Conservation (phyloP, 1,140 invertebrate genomes). For the Drosophila burlai region DNA sequence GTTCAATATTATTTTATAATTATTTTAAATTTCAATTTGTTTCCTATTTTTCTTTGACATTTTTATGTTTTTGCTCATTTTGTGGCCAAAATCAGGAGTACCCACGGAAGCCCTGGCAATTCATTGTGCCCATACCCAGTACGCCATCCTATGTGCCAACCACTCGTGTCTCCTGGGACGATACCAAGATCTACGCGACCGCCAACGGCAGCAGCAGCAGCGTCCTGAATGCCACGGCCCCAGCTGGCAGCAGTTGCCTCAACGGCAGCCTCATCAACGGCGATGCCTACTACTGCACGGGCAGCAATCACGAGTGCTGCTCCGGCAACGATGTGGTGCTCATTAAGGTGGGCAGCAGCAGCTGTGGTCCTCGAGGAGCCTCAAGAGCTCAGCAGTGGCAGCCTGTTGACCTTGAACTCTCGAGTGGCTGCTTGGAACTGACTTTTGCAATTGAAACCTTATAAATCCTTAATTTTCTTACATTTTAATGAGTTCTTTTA, state of each 20-base stretch:
- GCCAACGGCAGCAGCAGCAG: conserved; percentile 10
- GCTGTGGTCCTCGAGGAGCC: conserved; percentile 21
- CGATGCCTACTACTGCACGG: conserved; percentile 79
- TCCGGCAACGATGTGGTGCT: conserved; percentile 84
- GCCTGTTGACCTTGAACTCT: conserved; percentile 65
- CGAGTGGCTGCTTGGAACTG: conserved; percentile 18
- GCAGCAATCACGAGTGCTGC: conserved; percentile 81
- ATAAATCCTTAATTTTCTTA: not conserved
- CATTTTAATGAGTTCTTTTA: not conserved
- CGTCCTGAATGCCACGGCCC: conserved; percentile 39
- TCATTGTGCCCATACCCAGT: conserved; percentile 76
- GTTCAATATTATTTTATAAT: conserved; percentile 4
- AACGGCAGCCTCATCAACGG: conserved; percentile 32
- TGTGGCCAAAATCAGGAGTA: conserved; percentile 51
- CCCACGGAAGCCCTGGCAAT: conserved; percentile 76
- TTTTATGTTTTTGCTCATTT: conserved; percentile 32
- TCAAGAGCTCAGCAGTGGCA: conserved; percentile 19
- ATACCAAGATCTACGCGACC: conserved; percentile 80
- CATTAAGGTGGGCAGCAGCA: conserved; percentile 79
- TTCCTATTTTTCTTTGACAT: conserved; percentile 8
- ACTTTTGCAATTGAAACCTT: not conserved
- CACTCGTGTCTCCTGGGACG: conserved; percentile 82
- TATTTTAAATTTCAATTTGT: conserved; percentile 15
- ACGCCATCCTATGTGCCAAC: conserved; percentile 84
- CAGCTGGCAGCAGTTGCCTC: conserved; percentile 32